These are phyloP conservation scores for Drosophila helvetica DNA, from an alignment of 2,888 invertebrate genomes.

Conservation along the genomic window DNA sequence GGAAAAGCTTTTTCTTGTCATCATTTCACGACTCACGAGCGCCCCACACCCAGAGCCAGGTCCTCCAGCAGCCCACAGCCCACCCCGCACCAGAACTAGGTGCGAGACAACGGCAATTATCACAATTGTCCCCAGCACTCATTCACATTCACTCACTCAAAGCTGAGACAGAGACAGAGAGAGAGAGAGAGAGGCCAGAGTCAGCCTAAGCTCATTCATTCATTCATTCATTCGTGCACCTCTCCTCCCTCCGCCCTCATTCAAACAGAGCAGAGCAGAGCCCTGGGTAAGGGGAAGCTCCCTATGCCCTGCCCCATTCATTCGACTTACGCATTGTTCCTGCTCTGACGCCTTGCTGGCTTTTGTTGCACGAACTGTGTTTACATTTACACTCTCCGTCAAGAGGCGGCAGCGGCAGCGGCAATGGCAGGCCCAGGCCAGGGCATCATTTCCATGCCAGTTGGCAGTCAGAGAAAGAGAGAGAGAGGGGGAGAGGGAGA, in stretches of 20 bases:
- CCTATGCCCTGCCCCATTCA: conserved; percentile 51
- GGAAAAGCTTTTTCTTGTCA: conserved; percentile 78
- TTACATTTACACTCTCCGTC: conserved; percentile 76
- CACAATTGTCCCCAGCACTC: conserved; percentile 72
- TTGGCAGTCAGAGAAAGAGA: conserved; percentile 20
- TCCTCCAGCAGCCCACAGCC: not conserved
- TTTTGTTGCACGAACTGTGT: conserved; percentile 71
- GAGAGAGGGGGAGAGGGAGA: not conserved
- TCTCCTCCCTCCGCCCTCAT: conserved; percentile 7
- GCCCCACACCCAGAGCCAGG: conserved; percentile 33
- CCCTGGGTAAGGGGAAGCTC: not conserved
- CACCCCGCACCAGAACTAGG: conserved; percentile 41
- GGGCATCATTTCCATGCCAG: conserved; percentile 75
- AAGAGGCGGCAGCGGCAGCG: conserved; percentile 26
- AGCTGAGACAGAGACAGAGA: conserved; percentile 3
- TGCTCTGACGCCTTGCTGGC: conserved; percentile 73
- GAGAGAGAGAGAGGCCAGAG: conserved; percentile 34
- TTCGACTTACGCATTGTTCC: conserved; percentile 70
- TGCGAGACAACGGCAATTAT: conserved; percentile 80
- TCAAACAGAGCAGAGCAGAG: not conserved
- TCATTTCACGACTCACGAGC: conserved; percentile 72
- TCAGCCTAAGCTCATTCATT: conserved; percentile 47
- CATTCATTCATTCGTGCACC: conserved; percentile 55
- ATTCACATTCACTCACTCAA: conserved; percentile 55
- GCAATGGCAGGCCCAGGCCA: conserved; percentile 36